Conservation (phyloP, 2,888 invertebrate genomes). For the Orchestes rusci region DNA sequence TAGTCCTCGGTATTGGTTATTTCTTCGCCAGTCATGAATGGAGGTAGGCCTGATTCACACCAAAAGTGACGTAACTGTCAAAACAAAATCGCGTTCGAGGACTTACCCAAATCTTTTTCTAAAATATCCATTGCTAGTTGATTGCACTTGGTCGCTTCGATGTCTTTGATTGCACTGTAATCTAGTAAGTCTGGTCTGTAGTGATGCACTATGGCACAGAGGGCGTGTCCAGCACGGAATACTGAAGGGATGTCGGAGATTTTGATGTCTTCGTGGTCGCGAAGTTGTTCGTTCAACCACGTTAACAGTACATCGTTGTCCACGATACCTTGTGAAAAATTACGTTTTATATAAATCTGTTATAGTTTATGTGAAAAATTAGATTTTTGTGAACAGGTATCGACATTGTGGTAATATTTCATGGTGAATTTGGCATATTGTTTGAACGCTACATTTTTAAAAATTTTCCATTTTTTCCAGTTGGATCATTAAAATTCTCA, state of each 20-base stretch:
- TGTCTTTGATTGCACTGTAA: slow-evolving; percentile 54
- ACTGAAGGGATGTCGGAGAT: slow-evolving; percentile 63
- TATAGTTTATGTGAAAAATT: too few species aligned
- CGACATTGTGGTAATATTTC: too few species aligned
- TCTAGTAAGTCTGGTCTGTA: slow-evolving; percentile 89
- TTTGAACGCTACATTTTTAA: too few species aligned
- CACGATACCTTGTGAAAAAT: slow-evolving; percentile 28
- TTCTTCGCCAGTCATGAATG: slow-evolving; percentile 71
- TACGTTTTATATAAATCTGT: too few species aligned
- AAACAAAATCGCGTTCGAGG: slow-evolving; percentile 5
- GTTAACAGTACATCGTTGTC: slow-evolving; percentile 67
- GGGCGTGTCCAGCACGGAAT: slow-evolving; percentile 59
- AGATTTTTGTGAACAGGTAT: too few species aligned
- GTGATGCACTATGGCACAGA: slow-evolving; percentile 70
- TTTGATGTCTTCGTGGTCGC: slow-evolving; percentile 52
- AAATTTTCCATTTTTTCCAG: too few species aligned
- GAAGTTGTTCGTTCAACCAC: slow-evolving; percentile 71
- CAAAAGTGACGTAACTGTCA: slow-evolving; percentile 17
- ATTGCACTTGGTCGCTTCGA: slow-evolving; percentile 62
- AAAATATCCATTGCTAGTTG: slow-evolving; percentile 80
- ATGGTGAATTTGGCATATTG: too few species aligned
- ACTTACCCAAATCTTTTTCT: slow-evolving; percentile 72
- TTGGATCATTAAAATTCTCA: too few species aligned
- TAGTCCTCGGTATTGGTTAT: slow-evolving; percentile 67
- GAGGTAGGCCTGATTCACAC: slow-evolving; percentile 47